Evolutionary conservation across 2,113 vertebrate species (phyloP).

Genomic region (Neolamprologus tretocephalus): DNA sequence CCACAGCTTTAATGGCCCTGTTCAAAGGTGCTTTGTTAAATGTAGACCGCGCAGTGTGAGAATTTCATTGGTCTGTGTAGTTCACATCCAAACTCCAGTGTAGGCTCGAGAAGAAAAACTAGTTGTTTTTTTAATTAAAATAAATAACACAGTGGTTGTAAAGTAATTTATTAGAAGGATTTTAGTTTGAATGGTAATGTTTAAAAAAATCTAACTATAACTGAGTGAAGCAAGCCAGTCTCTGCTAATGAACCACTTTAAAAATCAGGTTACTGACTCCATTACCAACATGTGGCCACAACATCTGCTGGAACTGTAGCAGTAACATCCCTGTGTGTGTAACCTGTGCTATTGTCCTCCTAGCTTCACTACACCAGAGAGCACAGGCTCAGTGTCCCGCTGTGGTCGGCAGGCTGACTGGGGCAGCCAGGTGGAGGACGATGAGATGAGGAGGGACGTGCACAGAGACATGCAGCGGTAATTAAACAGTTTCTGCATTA

Average conservation of each 20-base stretch:
- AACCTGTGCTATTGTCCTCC: background rate
- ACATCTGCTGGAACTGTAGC: background rate
- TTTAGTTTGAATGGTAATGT: background rate
- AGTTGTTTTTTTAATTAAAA: background rate
- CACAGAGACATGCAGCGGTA: slow-evolving; percentile 88
- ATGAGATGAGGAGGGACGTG: slow-evolving; percentile 81
- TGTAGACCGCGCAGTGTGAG: background rate
- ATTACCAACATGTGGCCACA: background rate
- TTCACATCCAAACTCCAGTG: background rate
- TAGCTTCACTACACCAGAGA: slow-evolving; percentile 94
- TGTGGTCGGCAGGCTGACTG: slow-evolving; percentile 73
- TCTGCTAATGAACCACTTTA: background rate
- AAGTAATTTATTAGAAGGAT: background rate
- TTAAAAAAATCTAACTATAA: background rate
- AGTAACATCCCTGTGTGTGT: background rate
- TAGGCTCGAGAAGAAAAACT: rapidly evolving
- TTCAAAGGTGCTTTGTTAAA: background rate
- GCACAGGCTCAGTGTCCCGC: slow-evolving; percentile 72
- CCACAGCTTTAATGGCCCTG: rapidly evolving
- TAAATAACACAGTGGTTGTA: background rate
- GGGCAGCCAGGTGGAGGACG: slow-evolving; percentile 86
- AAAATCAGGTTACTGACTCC: background rate
- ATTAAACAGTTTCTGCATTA: background rate
- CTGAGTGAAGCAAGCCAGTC: background rate
- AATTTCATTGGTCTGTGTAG: background rate